Percentiles rank a stretch among this genome's conserved stretches.
Conservation (phyloP, 1,140 invertebrate genomes). For the Microplitis demolitor region DNA sequence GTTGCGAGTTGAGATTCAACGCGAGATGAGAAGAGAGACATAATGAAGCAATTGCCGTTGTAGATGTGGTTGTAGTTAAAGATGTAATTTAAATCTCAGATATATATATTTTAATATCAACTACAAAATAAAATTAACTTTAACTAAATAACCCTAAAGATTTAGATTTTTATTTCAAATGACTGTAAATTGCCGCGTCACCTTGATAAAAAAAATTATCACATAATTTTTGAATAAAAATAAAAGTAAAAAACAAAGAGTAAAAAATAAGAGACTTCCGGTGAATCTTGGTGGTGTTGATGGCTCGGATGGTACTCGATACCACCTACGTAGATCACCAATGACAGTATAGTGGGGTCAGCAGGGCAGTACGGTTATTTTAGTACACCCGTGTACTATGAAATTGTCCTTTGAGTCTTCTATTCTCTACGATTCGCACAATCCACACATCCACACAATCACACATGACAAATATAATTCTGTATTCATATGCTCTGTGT, state of each 20-base stretch:
- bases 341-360: conserved; percentile 29
- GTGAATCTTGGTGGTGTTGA: conserved; percentile 22
- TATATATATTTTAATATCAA: not conserved
- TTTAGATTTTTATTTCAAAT: no score
- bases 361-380: conserved; percentile 33
- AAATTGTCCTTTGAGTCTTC: conserved; percentile 33
- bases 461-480: no score
- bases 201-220: not conserved
- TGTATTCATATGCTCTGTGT: no score
- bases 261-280: conserved; percentile 17
- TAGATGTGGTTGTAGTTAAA: not conserved
- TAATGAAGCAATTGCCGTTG: not conserved
- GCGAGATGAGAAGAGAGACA: not conserved
- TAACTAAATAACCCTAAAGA: not conserved
- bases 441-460: not conserved
- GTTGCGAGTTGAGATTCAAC: not conserved
- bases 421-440: not conserved
- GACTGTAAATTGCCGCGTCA: no score
- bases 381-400: conserved; percentile 31
- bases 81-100: not conserved
- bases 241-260: not conserved
- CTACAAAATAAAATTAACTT: not conserved
- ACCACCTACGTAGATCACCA: conserved; percentile 23
- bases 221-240: conserved; percentile 6
- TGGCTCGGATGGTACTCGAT: conserved; percentile 14